These are phyloP conservation scores for Sarcophaga rosellei DNA, from an alignment of 2,888 invertebrate species.

Conservation along the genomic window DNA sequence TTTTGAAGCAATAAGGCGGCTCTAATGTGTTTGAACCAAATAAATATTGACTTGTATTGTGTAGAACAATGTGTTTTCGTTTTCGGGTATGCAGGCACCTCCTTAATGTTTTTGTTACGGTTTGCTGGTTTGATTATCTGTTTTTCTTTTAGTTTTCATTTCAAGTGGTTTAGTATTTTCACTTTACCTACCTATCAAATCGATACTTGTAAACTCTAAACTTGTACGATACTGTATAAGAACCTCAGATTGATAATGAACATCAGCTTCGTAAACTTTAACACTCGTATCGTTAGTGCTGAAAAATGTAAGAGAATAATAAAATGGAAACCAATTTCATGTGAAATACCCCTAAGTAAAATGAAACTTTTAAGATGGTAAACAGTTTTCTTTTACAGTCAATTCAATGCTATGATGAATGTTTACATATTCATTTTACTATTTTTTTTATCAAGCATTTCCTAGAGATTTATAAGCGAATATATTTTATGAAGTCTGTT, in stretches of 20 bases:
- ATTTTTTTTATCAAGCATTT: neutral
- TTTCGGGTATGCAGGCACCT: too few relatives aligned
- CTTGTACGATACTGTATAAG: constrained; percentile 81
- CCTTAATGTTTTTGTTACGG: neutral
- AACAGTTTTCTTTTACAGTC: constrained; percentile 7
- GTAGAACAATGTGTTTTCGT: too few relatives aligned
- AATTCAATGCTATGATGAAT: neutral
- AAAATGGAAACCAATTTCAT: neutral
- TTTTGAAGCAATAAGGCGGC: too few relatives aligned
- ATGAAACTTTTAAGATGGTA: neutral
- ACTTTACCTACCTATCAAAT: constrained; percentile 79
- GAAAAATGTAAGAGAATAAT: neutral
- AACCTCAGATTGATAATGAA: constrained; percentile 80
- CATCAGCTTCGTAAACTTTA: constrained; percentile 77
- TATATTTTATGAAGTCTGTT: too few relatives aligned
- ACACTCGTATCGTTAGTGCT: constrained; percentile 66
- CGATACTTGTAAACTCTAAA: constrained; percentile 80
- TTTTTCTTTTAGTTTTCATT: neutral
- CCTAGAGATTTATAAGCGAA: too few relatives aligned
- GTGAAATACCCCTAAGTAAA: neutral
- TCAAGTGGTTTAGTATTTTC: constrained; percentile 6
- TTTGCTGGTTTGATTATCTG: neutral
- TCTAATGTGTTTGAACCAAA: too few relatives aligned
- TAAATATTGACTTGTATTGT: too few relatives aligned
- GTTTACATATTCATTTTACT: neutral